Evolutionary conservation across 2,797 vertebrate species (phyloP), one percentile per base, ranked within the genome.

Genomic region (Lithobates pipiens): DNA sequence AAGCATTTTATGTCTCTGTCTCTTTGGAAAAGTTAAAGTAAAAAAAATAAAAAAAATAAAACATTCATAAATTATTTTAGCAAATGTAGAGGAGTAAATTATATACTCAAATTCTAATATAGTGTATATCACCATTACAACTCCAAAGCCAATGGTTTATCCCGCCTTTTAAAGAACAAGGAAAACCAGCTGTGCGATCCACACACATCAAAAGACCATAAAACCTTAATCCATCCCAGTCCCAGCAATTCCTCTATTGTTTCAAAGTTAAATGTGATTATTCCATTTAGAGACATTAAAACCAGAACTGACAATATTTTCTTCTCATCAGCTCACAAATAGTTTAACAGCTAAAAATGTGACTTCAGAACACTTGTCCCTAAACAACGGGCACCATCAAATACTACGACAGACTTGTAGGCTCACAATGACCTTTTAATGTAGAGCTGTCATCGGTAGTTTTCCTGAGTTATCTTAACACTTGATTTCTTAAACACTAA

Each of bases 401-500:
- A 76, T 18, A 69, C 44, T 21, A 80, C 6, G 36, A 65, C 76
- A 87, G 73, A 68, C 61, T 25, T 8, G 68, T 27, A 83, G 34
- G 16, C 70, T 78, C 46, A 23, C 75, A 83, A 87, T 71, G 81
- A 75, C 86, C 76, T 80, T 87, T 84, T 83, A 84, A 87, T 87
- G 76, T 75, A 79, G 65, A 80, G 71, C 81, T 83, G 81, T 83
- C 86, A 80, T 80, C 81, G n/a, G 76, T 80, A 42, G 71, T 80
- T 76, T 83, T 70, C 61, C 27, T 74, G 34, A 83, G 81, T 83
- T 80, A 84, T 80, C 73, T 87, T 87, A 87, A 83, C 81, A 83
- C 86, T 83, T 87, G 86, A 84, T 87, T 83, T 72, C 74, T 83
- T 75, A 87, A 87, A 87, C 86, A 87, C 79, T 80, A 79, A 87